Base-by-base conservation (phyloP, 2,888 invertebrate species). In the Linnaemya vulpina region DNA sequence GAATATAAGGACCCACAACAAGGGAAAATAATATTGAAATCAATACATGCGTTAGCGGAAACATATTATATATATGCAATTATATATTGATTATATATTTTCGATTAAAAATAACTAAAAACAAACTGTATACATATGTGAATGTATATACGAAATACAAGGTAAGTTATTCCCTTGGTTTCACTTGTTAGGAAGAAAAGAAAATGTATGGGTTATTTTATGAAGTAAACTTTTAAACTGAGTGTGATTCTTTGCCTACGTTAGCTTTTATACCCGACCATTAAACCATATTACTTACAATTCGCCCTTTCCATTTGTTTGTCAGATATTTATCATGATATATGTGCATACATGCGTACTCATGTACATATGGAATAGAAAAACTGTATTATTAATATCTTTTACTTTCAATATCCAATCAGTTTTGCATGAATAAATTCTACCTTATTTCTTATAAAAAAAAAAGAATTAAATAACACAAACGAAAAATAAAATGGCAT, bases 221-320 rank as follows among this genome's bases (percentile, higher is more conserved):
- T 11, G 40, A 58, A 53, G 71, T 73, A 87, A 86, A 87, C 87
- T 88, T 88, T 87, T 87, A 87, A 86, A 88, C 88, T 88, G 87
- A 87, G 84, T 83, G 83, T 80, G 86, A 73, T 86, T 82, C 77
- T 55, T 84, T 87, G 84, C 86, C 85, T 85, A 85, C 87, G 67
- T 81, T 76, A 85, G 87, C 87, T 88, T 88, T 88, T 88, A 88
- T 88, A 88, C 86, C 87, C 83, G 86, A 11, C 10, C 40, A n/a
- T 25, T 62, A 22, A 40, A 13, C 3, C 17, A 46, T 10, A 51
- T 13, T 22, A 43, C 30, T 58, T 43, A 9, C 38, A 11, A 30
- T 25, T 51, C 8, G 17, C 17, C 43, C n/a, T 7, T 40, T 53
- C 15, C 10, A 55, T 15, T 13, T 22, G 17, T 62, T 43, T 10